Conservation (phyloP, 2,113 vertebrate genomes). For the Entelurus aequoreus region DNA sequence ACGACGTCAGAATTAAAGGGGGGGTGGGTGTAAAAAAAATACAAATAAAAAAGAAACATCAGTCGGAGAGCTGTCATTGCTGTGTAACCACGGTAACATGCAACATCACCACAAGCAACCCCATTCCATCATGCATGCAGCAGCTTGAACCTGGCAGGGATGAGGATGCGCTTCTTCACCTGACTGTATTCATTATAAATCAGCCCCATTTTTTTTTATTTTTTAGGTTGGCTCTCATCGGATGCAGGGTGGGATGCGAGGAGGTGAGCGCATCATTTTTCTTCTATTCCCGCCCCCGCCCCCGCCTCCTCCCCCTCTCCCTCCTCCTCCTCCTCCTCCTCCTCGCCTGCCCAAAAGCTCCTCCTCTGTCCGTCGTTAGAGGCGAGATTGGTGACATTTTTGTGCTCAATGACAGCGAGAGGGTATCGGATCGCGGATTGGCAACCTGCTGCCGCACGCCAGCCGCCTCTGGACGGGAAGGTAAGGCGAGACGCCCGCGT, state of each 20-base stretch:
- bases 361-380: conserved; percentile 58
- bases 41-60: not conserved
- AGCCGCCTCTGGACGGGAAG: conserved; percentile 47
- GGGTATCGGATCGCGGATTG: conserved; percentile 55
- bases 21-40: not conserved
- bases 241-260: conserved; percentile 33
- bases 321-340: not conserved
- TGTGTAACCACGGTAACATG: conserved; percentile 71
- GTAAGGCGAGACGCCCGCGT: conserved; percentile 48
- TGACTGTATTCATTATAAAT: conserved; percentile 38
- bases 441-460: conserved; percentile 38
- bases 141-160: conserved; percentile 12
- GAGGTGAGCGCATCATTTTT: conserved; percentile 52
- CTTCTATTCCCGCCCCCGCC: not conserved
- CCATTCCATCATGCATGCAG: conserved; percentile 6
- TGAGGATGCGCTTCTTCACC: conserved; percentile 35
- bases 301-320: not conserved
- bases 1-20: conserved; percentile 6
- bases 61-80: conserved; percentile 38
- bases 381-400: conserved; percentile 51
- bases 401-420: conserved; percentile 61
- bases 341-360: conserved; percentile 45
- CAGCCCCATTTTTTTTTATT: not conserved
- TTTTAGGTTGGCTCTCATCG: conserved; percentile 10
- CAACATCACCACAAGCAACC: conserved; percentile 38